Conservation (phyloP, 2,888 invertebrate species). For the Hypselothyrea guttata region DNA sequence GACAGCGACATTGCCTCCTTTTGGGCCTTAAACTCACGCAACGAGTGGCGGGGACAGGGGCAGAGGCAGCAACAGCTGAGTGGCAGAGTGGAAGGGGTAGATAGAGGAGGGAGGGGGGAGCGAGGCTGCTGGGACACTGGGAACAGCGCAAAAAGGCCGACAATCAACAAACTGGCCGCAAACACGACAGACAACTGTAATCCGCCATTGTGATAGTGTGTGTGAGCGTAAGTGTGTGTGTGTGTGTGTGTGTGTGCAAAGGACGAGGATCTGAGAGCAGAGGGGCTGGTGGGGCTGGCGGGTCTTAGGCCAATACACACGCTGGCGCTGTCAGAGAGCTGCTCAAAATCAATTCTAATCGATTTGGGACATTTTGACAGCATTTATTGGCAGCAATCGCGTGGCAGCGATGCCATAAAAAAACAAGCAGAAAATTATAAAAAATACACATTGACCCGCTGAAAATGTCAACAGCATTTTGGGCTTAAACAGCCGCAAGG, state of each 20-base stretch:
- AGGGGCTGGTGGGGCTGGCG: neutral
- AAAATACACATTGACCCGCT: constrained; percentile 11
- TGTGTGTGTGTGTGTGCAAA: neutral
- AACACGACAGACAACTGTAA: constrained; percentile 77
- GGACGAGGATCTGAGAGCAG: constrained; percentile 22
- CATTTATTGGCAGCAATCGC: constrained; percentile 76
- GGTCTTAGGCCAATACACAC: neutral
- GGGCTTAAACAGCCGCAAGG: constrained; percentile 54
- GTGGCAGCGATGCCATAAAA: constrained; percentile 68
- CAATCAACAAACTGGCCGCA: constrained; percentile 55
- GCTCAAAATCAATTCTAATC: constrained; percentile 78
- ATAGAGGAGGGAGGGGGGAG: neutral
- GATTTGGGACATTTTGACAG: constrained; percentile 78
- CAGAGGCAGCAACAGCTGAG: neutral
- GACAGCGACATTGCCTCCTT: constrained; percentile 79
- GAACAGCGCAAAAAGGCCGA: constrained; percentile 46
- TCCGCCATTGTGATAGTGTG: constrained; percentile 72
- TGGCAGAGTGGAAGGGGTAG: no score
- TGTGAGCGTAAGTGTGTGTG: no score
- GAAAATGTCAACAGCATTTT: constrained; percentile 70
- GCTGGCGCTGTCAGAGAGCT: constrained; percentile 59
- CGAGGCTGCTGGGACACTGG: constrained; percentile 6
- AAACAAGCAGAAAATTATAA: no score
- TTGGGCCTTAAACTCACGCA: constrained; percentile 71
- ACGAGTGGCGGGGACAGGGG: constrained; percentile 15